Evolutionary conservation across 2,888 invertebrate species (phyloP), one percentile per base, ranked within the genome.

Genomic region (Papilio elwesi): DNA sequence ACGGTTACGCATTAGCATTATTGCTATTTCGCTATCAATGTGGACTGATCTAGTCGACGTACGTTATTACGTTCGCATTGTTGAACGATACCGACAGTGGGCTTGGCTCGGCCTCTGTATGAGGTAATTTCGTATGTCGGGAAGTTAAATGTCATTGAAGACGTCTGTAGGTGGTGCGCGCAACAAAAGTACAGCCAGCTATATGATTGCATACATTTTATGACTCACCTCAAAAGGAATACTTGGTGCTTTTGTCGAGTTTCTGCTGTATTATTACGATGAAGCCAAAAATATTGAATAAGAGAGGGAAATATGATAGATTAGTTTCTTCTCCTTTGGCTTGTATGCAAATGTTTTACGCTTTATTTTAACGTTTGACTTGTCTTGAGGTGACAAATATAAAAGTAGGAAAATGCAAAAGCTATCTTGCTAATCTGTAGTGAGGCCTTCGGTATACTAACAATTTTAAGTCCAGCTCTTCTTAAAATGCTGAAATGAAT

Each of bases 1-100:
- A 91, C 91, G 90, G 91, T 84, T 88, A 90, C 91, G 90, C 91
- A 90, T 92, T 91, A 89, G 87, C 87, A 90, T 92, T 91, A 90
- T 87, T 88, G 87, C 89, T 82, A 82, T 82, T 82, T 68, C 75
- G 76, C 80, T 89, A 90, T 90, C 90, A 81, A 83, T 82, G 78
- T 75, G 72, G 77, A 78, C 78, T 76, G 85, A 90, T 90, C 89
- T 87, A 71, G 78, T 77, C 78, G 83, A 81, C 82, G 79, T 82
- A 80, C 78, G 81, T 82, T 72, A 48, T 81, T 82, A 79, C 80
- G 70, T 76, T 77, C 65, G 71, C 63, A 74, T 73, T 74, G 74
- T 74, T 51, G 53, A 65, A 47, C 59, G 53, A 68, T 64, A 57
- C 51, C 43, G 43, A 43, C 43, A 62, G 64, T 65, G 64, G 68